phyloP scores from a whole-genome alignment of 2,113 vertebrate genomes.

The Elgaria multicarinata region DNA sequence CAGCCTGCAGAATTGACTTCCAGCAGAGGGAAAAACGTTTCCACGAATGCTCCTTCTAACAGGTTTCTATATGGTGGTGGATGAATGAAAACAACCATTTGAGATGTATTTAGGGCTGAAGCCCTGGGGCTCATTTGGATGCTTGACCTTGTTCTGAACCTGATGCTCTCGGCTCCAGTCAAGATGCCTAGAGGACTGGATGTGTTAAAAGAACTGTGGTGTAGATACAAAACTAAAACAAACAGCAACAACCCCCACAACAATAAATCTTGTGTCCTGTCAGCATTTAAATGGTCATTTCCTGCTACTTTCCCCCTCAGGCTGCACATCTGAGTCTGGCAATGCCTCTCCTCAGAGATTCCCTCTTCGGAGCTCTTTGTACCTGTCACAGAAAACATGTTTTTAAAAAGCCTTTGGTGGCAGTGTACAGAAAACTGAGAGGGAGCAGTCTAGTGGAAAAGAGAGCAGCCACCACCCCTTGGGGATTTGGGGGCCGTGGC shows the following conservation, averaged over 20 bases:
- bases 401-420: not conserved
- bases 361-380: not conserved
- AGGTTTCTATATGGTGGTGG: not conserved
- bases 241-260: no score
- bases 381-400: conserved; percentile 15
- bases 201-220: not conserved
- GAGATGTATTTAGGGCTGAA: not conserved
- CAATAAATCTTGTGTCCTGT: not conserved
- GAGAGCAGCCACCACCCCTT: not conserved
- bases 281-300: not conserved
- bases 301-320: not conserved
- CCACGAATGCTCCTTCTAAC: not conserved
- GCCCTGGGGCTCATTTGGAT: not conserved
- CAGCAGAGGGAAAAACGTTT: not conserved
- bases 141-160: not conserved
- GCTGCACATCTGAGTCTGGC: conserved; percentile 1
- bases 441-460: not conserved
- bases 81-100: not conserved
- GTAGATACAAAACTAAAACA: not conserved
- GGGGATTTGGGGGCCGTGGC: not conserved
- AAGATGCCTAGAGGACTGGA: not conserved
- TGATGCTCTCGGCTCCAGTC: not conserved
- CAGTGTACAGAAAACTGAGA: not conserved
- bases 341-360: not conserved
- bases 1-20: not conserved